Evolutionary conservation across 2,888 invertebrate species (phyloP), one percentile per base, ranked within the genome.

Genomic region (Callinectes sapidus): DNA sequence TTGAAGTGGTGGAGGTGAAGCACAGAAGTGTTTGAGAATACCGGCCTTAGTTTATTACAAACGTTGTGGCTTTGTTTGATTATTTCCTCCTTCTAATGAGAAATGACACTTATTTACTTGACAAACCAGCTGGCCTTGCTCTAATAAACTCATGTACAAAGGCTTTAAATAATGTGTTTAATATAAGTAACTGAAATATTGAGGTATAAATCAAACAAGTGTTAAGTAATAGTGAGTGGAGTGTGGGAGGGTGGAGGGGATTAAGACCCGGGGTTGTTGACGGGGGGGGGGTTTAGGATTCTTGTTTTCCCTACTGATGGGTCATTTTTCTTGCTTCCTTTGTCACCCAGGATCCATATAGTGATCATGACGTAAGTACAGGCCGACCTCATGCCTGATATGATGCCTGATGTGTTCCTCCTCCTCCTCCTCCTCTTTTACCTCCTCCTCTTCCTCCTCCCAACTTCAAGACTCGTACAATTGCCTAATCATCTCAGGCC

Each of bases 311-410:
- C 2, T 88, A 55, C 28, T 92, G 90, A 90, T 87, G 32, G 92
- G 86, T 87, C 61, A 87, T 87, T 90, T 86, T 87, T 66, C 55
- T 92, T 61, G 61, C 61, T 90, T 61, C 88, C 88, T 23, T 71
- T 77, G 87, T 32, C 61, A 18, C 28, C 77, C 90, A 93, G 86
- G 93, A 91, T 71, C 81, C 87, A 23, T 91, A 66, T 93, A 92
- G 88, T 93, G 87, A 94, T 90, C 91, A 85, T 86, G 92, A 93
- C 55, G 92, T 93, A 90, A 93, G 92, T 91, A 88, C 95, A 95
- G 85, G 42, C 32, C 18, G 35, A 35, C 32, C 35, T 10, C 16
- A 81, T 6, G 81, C 81, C 81, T 81, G 81, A 16, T 81, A 10
- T 48, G 8, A 10, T 61, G 61, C 61, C 23, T 61, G 61, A 23